These are phyloP conservation scores for Thereva nobilitata DNA, from an alignment of 2,888 invertebrate genomes.

Conservation along the genomic window DNA sequence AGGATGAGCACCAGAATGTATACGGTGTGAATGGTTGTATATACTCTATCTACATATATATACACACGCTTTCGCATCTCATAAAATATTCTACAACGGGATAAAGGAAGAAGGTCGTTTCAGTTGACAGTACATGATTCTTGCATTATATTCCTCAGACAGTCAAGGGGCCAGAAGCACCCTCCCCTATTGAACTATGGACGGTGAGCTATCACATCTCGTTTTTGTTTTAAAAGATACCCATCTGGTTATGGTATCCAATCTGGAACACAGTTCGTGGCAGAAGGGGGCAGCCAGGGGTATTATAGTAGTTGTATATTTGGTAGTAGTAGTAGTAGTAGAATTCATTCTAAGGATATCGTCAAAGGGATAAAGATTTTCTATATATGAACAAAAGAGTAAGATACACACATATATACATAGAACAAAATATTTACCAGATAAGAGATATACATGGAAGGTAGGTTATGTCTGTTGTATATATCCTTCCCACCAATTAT, in stretches of 20 bases:
- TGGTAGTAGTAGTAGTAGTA: too few species aligned
- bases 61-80: too few species aligned
- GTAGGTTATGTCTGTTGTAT: conserved; percentile 5
- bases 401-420: too few species aligned
- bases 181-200: conserved; percentile 5
- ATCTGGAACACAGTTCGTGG: neutral
- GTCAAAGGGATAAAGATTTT: too few species aligned
- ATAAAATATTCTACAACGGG: neutral
- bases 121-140: conserved; percentile 32
- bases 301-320: too few species aligned
- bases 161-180: neutral
- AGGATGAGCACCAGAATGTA: too few species aligned
- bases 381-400: too few species aligned
- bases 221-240: conserved; percentile 25
- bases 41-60: too few species aligned
- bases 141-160: conserved; percentile 25
- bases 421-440: neutral
- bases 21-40: too few species aligned
- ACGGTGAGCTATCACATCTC: conserved; percentile 20
- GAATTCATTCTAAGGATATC: too few species aligned
- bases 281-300: too few species aligned
- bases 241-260: conserved; percentile 14
- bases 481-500: conserved; percentile 26
- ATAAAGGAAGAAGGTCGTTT: conserved; percentile 2
- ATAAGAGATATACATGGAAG: neutral